These are phyloP conservation scores for Gobius niger DNA, from an alignment of 2,113 vertebrate genomes.

Conservation along the genomic window DNA sequence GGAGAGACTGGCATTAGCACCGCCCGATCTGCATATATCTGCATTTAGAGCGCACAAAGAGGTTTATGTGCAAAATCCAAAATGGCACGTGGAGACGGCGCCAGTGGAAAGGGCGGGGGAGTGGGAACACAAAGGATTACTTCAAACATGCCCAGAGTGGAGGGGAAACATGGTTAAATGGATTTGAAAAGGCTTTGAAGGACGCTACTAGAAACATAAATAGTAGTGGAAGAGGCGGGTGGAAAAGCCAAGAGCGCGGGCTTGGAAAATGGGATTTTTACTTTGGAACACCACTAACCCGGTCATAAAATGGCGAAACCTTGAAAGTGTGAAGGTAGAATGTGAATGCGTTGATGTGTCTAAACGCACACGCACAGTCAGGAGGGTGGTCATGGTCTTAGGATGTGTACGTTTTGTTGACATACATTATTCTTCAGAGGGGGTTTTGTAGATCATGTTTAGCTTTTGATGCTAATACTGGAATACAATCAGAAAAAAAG, in stretches of 20 bases:
- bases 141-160: neutral
- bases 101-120: neutral
- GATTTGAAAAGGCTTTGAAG: neutral
- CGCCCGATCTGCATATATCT: constrained; percentile 1
- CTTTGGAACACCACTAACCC: neutral
- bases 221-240: neutral
- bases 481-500: too few relatives aligned
- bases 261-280: neutral
- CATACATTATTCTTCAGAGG: too few relatives aligned
- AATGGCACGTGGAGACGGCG: neutral
- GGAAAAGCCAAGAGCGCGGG: neutral
- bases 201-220: neutral
- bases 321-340: too few relatives aligned
- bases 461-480: too few relatives aligned
- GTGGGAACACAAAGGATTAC: neutral
- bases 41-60: constrained; percentile 6
- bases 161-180: neutral
- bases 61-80: constrained; percentile 6
- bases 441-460: too few relatives aligned
- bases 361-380: too few relatives aligned
- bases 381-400: too few relatives aligned
- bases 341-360: too few relatives aligned
- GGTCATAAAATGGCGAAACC: neutral
- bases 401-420: too few relatives aligned
- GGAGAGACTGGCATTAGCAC: neutral